Evolutionary conservation across 2,797 vertebrate genomes (phyloP).

Genomic region (Sebastes taczanowskii): DNA sequence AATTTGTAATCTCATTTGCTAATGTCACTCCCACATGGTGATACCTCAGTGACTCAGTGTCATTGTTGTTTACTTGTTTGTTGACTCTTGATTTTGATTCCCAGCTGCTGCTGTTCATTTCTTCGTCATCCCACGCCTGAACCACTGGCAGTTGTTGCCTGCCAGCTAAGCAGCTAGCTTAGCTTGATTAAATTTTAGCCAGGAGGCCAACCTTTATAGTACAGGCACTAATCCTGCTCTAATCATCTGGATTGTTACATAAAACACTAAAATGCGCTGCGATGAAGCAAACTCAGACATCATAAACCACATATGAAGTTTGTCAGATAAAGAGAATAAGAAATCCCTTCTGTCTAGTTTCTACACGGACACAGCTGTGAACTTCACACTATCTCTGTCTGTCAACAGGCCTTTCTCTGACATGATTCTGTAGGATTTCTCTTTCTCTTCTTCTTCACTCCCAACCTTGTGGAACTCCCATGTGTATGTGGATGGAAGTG

Average conservation of each 20-base stretch:
- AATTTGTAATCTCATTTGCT: not conserved
- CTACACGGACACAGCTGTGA: not conserved
- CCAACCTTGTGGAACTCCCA: not conserved
- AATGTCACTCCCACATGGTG: not conserved
- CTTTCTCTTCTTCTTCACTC: not conserved
- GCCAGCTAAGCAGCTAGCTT: not conserved
- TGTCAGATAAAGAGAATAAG: not conserved
- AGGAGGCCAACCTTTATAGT: not conserved
- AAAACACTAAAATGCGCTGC: not conserved
- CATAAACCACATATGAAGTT: not conserved
- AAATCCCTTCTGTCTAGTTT: constrained; percentile 5
- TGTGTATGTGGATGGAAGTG: not conserved
- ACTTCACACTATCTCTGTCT: not conserved
- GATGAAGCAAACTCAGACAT: not conserved
- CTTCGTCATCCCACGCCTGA: not conserved
- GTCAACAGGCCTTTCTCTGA: not conserved
- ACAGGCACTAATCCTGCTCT: not conserved
- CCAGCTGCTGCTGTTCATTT: not conserved
- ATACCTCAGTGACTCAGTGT: not conserved
- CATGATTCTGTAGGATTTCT: not conserved
- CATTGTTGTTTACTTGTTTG: not conserved
- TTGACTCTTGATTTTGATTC: not conserved
- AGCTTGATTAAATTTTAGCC: not conserved
- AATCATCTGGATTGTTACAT: not conserved
- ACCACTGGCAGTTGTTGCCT: not conserved